A percentile compares a stretch with the other conserved stretches of the same genome.
Evolutionary conservation across 2,797 vertebrate species (phyloP).

Genomic region (Morelia viridis): DNA sequence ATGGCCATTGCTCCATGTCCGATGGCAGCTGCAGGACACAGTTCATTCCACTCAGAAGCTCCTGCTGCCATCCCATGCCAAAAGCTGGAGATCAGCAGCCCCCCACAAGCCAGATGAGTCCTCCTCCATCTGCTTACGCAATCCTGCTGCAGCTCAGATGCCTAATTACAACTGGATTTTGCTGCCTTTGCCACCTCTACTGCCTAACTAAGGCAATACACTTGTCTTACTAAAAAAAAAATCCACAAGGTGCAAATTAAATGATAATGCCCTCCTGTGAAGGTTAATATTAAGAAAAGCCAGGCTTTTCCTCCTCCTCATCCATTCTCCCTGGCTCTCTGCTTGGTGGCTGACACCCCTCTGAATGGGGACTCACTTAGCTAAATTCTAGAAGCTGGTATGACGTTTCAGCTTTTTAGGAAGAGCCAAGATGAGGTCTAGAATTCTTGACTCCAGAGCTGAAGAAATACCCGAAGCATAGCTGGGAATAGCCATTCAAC

Average conservation of each 20-base stretch:
- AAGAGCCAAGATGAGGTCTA: background rate
- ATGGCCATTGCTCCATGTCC: background rate
- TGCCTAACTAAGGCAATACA: background rate
- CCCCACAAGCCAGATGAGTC: background rate
- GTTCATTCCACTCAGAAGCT: background rate
- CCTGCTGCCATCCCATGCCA: background rate
- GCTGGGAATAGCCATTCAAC: background rate
- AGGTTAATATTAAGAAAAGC: background rate
- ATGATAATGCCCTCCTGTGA: background rate
- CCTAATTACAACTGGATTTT: background rate
- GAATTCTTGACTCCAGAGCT: background rate
- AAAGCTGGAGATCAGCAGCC: background rate
- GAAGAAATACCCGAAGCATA: background rate
- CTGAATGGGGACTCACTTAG: background rate
- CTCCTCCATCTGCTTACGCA: background rate
- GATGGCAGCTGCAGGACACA: background rate
- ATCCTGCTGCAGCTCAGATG: too few species aligned
- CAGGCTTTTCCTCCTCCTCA: too few species aligned
- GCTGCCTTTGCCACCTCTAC: background rate
- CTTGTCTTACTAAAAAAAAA: background rate
- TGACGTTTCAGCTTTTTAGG: background rate
- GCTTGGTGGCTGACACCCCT: too few species aligned
- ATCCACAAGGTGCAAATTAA: background rate
- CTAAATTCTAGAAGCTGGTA: background rate
- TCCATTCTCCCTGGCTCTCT: background rate